phyloP scores from a whole-genome alignment of 2,113 vertebrate species.

The Tinamus guttatus region DNA sequence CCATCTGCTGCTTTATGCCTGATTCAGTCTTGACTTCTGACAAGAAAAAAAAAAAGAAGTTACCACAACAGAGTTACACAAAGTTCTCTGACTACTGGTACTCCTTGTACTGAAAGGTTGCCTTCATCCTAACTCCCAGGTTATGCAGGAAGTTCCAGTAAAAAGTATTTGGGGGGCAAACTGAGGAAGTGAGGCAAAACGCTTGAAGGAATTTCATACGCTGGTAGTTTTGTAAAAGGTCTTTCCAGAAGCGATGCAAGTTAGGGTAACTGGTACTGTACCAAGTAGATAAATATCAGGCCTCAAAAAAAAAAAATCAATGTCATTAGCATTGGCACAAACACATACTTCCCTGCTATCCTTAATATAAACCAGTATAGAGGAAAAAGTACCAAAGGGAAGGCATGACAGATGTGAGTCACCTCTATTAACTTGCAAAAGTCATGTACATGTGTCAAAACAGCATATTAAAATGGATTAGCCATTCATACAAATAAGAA shows the following conservation, averaged over 20 bases:
- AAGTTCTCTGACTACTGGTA: neutral
- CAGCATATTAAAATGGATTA: constrained; percentile 68
- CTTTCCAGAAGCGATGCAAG: neutral
- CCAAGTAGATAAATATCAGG: neutral
- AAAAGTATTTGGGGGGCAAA: neutral
- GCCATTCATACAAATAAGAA: constrained; percentile 70
- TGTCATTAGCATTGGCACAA: neutral
- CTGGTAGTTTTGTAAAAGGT: neutral
- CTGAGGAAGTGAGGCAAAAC: constrained; percentile 4
- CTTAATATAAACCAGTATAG: neutral
- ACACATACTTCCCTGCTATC: neutral
- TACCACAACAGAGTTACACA: neutral
- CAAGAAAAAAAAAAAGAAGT: neutral
- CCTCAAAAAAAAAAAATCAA: neutral
- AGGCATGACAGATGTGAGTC: constrained; percentile 51
- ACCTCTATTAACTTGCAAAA: constrained; percentile 64
- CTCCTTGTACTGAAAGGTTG: neutral
- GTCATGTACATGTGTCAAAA: constrained; percentile 63
- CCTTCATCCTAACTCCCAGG: neutral
- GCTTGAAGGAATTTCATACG: neutral
- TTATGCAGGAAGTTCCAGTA: neutral
- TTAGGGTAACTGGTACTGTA: neutral
- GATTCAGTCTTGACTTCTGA: neutral
- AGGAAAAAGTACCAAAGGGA: neutral
- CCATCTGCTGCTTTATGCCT: neutral